Percentiles rank a stretch among this genome's conserved stretches.
Evolutionary conservation across 2,113 vertebrate genomes (phyloP).

Genomic region (Oncorhynchus gorbuscha): DNA sequence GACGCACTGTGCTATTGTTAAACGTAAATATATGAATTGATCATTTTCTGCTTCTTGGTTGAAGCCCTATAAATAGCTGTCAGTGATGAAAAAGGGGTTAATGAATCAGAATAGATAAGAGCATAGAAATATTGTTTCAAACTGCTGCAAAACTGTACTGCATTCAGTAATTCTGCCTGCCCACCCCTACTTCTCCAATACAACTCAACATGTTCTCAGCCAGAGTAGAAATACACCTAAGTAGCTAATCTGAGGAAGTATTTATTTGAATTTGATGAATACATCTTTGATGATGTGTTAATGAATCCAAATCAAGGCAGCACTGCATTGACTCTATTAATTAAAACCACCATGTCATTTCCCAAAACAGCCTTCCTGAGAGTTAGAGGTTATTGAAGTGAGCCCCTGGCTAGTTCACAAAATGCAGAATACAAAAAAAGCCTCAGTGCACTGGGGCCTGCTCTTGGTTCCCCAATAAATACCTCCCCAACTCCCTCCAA

Average conservation of each 20-base stretch:
- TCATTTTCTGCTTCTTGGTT: constrained; percentile 53
- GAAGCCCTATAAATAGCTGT: constrained; percentile 57
- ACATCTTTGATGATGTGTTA: constrained; percentile 73
- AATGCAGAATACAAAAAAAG: constrained; percentile 68
- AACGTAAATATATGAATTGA: constrained; percentile 68
- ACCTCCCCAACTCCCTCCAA: constrained; percentile 40
- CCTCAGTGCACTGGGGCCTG: constrained; percentile 64
- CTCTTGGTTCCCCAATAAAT: constrained; percentile 57
- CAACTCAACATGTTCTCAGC: constrained; percentile 36
- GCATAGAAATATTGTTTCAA: constrained; percentile 45
- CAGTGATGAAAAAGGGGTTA: constrained; percentile 64
- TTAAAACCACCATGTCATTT: constrained; percentile 69
- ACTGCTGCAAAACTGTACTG: constrained; percentile 38
- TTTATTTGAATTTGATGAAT: constrained; percentile 74
- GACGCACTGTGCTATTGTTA: constrained; percentile 63
- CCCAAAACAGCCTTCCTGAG: constrained; percentile 62
- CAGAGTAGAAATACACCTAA: constrained; percentile 51
- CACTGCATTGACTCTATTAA: constrained; percentile 70
- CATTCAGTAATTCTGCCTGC: constrained; percentile 37
- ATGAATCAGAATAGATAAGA: constrained; percentile 61
- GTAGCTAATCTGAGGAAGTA: constrained; percentile 61
- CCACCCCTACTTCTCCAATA: constrained; percentile 16
- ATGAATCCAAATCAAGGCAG: constrained; percentile 70
- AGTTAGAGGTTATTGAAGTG: constrained; percentile 61
- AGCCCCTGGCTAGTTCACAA: constrained; percentile 70